phyloP scores from a whole-genome alignment of 2,113 vertebrate genomes.

The Epinephelus lanceolatus region DNA sequence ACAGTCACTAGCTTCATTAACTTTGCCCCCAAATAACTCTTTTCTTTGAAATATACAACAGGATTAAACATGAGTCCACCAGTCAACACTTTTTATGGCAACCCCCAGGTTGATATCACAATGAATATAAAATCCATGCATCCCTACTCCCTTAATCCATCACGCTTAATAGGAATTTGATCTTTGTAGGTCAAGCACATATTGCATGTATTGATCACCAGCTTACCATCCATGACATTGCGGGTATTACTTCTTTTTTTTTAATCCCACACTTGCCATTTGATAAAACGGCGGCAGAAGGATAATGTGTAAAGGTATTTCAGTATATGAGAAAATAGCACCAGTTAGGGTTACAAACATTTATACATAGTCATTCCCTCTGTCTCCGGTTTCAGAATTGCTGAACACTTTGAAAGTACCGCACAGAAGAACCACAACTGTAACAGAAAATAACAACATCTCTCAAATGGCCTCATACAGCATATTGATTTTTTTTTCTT shows the following conservation, averaged over 20 bases:
- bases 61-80: neutral
- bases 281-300: neutral
- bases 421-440: neutral
- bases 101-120: conserved; percentile 27
- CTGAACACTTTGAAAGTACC: neutral
- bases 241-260: conserved; percentile 19
- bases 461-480: neutral
- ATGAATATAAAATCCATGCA: conserved; percentile 47
- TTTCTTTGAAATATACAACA: neutral
- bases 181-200: conserved; percentile 37
- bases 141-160: conserved; percentile 15
- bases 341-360: neutral
- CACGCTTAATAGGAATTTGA: conserved; percentile 31
- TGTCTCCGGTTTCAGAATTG: neutral
- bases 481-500: conserved; percentile 12
- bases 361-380: neutral
- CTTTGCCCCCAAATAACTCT: neutral
- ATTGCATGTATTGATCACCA: conserved; percentile 37
- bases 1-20: neutral
- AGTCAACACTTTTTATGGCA: conserved; percentile 23
- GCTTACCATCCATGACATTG: conserved; percentile 19
- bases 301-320: neutral
- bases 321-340: neutral
- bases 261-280: neutral
- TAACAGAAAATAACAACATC: neutral